These are phyloP conservation scores for Zaprionus ghesquierei DNA, from an alignment of 1,140 invertebrate genomes.

Conservation along the genomic window DNA sequence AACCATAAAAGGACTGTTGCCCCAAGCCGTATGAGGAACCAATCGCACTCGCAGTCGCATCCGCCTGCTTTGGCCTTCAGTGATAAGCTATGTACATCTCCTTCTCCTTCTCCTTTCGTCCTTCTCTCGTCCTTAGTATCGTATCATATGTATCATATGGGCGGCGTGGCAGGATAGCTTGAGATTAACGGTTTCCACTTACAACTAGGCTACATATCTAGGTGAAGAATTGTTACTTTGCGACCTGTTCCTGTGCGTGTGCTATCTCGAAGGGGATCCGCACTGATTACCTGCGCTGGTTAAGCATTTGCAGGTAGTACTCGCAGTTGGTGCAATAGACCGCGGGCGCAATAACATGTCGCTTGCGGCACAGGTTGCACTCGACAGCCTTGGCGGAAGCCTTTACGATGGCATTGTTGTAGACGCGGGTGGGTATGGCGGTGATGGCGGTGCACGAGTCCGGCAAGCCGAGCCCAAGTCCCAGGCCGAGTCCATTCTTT, in stretches of 20 bases:
- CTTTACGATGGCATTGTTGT: conserved; percentile 83
- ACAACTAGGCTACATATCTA: conserved; percentile 23
- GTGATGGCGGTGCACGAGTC: conserved; percentile 47
- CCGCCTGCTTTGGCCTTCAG: conserved; percentile 7
- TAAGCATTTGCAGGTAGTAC: conserved; percentile 91
- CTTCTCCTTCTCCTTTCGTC: background rate
- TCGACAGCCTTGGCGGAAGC: conserved; percentile 83
- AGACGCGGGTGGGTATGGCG: conserved; percentile 77
- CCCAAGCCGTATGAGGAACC: conserved; percentile 8
- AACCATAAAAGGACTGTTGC: conserved; percentile 72
- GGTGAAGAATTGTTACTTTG: background rate
- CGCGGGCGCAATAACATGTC: conserved; percentile 88
- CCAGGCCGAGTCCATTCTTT: conserved; percentile 50
- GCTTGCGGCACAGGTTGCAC: conserved; percentile 93
- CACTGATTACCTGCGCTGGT: conserved; percentile 70
- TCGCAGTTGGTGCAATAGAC: conserved; percentile 94
- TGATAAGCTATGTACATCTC: conserved; percentile 43
- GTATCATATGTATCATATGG: conserved; percentile 22
- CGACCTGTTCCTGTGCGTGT: background rate
- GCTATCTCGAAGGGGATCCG: background rate
- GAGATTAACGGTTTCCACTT: conserved; percentile 71
- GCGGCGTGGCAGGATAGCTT: conserved; percentile 71
- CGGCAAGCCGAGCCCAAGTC: background rate
- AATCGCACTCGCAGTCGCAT: conserved; percentile 13
- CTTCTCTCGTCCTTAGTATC: background rate